These are phyloP conservation scores for Apocrypta bakeri DNA, from an alignment of 1,140 invertebrate species.

Conservation along the genomic window DNA sequence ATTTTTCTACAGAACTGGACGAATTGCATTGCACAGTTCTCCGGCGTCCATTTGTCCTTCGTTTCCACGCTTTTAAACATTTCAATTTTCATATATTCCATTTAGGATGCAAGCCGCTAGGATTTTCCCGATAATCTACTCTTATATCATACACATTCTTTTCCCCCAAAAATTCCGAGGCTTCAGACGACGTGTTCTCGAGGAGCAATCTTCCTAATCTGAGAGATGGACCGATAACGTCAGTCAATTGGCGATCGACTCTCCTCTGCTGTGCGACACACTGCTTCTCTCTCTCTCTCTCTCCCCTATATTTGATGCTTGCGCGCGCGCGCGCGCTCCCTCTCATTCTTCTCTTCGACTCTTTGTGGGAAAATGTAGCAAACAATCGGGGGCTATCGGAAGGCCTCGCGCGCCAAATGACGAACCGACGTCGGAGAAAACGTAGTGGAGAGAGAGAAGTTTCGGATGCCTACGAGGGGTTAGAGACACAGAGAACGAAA, in stretches of 20 bases:
- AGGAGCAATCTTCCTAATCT: conserved; percentile 70
- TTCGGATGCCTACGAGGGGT: conserved; percentile 32
- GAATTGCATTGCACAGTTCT: no score
- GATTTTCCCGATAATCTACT: no score
- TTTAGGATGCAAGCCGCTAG: no score
- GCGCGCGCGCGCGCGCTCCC: conserved; percentile 2
- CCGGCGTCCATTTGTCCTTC: no score
- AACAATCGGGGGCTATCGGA: conserved; percentile 60
- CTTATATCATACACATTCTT: no score
- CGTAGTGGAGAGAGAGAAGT: conserved; percentile 14
- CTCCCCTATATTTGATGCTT: neutral
- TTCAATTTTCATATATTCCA: no score
- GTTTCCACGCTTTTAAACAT: no score
- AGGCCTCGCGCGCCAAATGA: conserved; percentile 56
- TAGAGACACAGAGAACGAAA: conserved; percentile 32
- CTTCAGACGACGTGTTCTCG: conserved; percentile 10
- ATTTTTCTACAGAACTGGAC: no score
- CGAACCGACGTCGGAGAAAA: conserved; percentile 35
- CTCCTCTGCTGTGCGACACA: no score
- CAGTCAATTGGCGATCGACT: conserved; percentile 71
- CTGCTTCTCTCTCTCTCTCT: conserved; percentile 33
- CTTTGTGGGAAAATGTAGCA: conserved; percentile 65
- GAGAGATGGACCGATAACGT: conserved; percentile 69
- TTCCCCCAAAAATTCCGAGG: neutral
- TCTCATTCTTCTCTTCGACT: conserved; percentile 36